A percentile compares a stretch with the other conserved stretches of the same genome.
Evolutionary conservation across 2,113 vertebrate genomes (phyloP).

Genomic region (Aldabrachelys gigantea): DNA sequence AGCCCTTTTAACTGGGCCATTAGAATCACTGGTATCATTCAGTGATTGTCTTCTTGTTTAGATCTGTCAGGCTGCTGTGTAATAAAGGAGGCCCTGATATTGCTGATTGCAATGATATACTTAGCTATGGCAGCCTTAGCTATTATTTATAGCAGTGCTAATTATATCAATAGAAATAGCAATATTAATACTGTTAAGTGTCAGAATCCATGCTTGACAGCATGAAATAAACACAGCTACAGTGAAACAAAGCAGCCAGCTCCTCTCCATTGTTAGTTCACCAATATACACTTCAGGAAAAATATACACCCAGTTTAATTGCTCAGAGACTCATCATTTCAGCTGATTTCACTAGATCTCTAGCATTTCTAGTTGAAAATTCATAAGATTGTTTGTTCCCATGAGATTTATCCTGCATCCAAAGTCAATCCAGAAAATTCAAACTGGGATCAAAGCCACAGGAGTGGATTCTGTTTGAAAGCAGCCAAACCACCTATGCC

Average conservation of each 20-base stretch:
- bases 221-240: conserved; percentile 79
- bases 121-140: conserved; percentile 76
- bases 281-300: conserved; percentile 77
- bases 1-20: conserved; percentile 63
- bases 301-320: conserved; percentile 72
- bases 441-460: conserved; percentile 43
- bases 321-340: conserved; percentile 69
- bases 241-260: conserved; percentile 81
- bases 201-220: conserved; percentile 81
- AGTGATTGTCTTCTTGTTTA: conserved; percentile 50
- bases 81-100: conserved; percentile 64
- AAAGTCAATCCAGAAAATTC: conserved; percentile 55
- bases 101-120: conserved; percentile 72
- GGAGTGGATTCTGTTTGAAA: conserved; percentile 46
- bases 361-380: conserved; percentile 57
- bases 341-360: conserved; percentile 67
- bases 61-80: conserved; percentile 51
- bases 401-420: conserved; percentile 11
- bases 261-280: conserved; percentile 79
- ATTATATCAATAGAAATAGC: conserved; percentile 86
- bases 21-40: conserved; percentile 53
- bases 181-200: conserved; percentile 82
- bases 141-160: conserved; percentile 82
- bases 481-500: conserved; percentile 26
- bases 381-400: conserved; percentile 42